These are phyloP conservation scores for Sitodiplosis mosellana DNA, from an alignment of 1,140 invertebrate species.

Conservation along the genomic window DNA sequence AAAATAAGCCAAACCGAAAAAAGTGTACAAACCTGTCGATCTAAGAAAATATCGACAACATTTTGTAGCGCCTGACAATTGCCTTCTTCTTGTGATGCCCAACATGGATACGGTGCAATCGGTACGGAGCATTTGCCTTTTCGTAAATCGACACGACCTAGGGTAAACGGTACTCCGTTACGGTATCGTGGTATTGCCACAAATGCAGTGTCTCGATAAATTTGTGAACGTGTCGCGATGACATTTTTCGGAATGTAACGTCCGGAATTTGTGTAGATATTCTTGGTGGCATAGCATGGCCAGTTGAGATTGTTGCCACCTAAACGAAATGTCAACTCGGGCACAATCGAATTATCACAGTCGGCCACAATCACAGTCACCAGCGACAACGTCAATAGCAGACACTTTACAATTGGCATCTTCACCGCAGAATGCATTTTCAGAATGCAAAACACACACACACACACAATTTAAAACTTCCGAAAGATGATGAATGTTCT, in stretches of 20 bases:
- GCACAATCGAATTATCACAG: slow-evolving; percentile 13
- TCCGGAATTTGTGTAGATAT: slow-evolving; percentile 34
- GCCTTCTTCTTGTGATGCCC: slow-evolving; percentile 39
- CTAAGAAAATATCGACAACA: slow-evolving; percentile 36
- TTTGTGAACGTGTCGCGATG: slow-evolving; percentile 37
- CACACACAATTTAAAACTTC: too few species aligned
- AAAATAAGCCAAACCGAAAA: neutral
- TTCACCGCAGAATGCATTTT: neutral
- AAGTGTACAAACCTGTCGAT: slow-evolving; percentile 27
- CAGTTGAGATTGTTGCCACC: slow-evolving; percentile 32
- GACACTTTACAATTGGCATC: neutral
- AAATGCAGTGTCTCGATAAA: slow-evolving; percentile 34
- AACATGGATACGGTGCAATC: slow-evolving; percentile 38
- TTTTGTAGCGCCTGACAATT: slow-evolving; percentile 39
- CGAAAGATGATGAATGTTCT: too few species aligned
- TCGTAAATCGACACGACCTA: slow-evolving; percentile 33
- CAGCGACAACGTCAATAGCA: neutral
- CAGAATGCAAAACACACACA: too few species aligned
- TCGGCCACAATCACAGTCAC: slow-evolving; percentile 5
- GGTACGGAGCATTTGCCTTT: slow-evolving; percentile 25
- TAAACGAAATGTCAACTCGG: slow-evolving; percentile 22
- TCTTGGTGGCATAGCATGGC: slow-evolving; percentile 35
- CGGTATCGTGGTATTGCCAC: slow-evolving; percentile 36
- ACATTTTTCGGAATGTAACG: slow-evolving; percentile 36
- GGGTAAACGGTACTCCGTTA: slow-evolving; percentile 37